A percentile compares a stretch with the other conserved stretches of the same genome.
These are phyloP conservation scores for Stenurella melanura DNA, from an alignment of 2,888 invertebrate species.

Conservation along the genomic window DNA sequence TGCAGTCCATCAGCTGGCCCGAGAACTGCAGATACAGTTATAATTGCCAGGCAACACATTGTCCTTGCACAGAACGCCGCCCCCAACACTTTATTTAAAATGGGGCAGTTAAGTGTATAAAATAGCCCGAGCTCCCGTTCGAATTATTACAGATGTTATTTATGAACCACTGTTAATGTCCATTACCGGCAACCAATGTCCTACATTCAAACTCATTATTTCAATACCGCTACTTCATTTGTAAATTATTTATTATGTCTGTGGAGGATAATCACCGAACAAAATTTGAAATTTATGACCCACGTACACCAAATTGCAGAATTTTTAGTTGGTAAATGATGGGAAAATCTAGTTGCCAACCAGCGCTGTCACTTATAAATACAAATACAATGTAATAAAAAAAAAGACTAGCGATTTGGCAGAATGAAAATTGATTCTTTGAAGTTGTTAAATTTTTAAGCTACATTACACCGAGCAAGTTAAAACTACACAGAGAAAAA, in stretches of 20 bases:
- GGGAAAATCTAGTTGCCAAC: no score
- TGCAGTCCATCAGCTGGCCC: slow-evolving; percentile 47
- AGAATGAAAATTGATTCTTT: no score
- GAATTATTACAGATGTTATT: slow-evolving; percentile 55
- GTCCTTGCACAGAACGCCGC: slow-evolving; percentile 56
- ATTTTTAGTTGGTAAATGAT: slow-evolving; percentile 21
- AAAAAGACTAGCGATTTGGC: no score
- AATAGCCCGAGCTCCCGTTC: slow-evolving; percentile 61
- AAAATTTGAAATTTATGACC: slow-evolving; percentile 30
- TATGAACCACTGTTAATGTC: slow-evolving; percentile 52
- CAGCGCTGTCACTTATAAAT: no score
- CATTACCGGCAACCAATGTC: slow-evolving; percentile 53
- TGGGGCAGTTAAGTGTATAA: slow-evolving; percentile 68
- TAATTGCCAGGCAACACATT: slow-evolving; percentile 70
- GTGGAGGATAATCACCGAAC: slow-evolving; percentile 35
- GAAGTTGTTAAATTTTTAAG: no score
- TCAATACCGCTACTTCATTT: slow-evolving; percentile 44
- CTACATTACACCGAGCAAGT: no score
- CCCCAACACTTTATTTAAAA: slow-evolving; percentile 62
- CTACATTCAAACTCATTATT: slow-evolving; percentile 43
- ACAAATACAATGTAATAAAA: no score
- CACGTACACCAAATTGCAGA: slow-evolving; percentile 24
- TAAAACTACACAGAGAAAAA: no score
- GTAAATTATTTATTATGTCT: slow-evolving; percentile 44
- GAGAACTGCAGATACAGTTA: slow-evolving; percentile 65